These are phyloP conservation scores for Conops quadrifasciatus DNA, from an alignment of 2,888 invertebrate genomes.

Conservation along the genomic window DNA sequence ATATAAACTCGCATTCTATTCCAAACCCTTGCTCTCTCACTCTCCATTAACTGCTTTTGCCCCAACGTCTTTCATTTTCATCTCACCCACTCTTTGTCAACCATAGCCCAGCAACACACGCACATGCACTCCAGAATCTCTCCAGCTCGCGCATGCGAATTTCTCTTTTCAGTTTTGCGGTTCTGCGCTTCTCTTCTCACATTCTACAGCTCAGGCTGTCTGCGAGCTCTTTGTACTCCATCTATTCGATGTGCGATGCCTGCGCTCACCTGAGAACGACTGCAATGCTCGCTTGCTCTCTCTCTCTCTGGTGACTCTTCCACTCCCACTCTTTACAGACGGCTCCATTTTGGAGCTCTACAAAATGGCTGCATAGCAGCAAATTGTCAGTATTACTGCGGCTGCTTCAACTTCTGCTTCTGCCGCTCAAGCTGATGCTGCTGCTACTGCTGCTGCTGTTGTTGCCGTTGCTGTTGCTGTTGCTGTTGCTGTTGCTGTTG, in stretches of 20 bases:
- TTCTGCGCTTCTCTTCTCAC: neutral
- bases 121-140: neutral
- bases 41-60: neutral
- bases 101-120: neutral
- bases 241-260: neutral
- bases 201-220: neutral
- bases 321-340: neutral
- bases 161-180: neutral
- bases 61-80: neutral
- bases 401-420: neutral
- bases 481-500: too few relatives aligned
- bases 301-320: neutral
- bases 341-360: slow-evolving; percentile 17
- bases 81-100: neutral
- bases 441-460: neutral
- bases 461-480: neutral
- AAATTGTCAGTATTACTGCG: neutral
- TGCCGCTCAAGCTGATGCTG: neutral
- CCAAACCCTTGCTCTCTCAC: neutral
- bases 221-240: neutral
- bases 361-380: slow-evolving; percentile 14
- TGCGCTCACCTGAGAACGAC: neutral
- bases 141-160: neutral
- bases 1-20: neutral
- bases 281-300: neutral